A percentile compares a stretch with the other conserved stretches of the same genome.
phyloP scores from a whole-genome alignment of 2,797 vertebrate species.

The Lacerta bilineata region DNA sequence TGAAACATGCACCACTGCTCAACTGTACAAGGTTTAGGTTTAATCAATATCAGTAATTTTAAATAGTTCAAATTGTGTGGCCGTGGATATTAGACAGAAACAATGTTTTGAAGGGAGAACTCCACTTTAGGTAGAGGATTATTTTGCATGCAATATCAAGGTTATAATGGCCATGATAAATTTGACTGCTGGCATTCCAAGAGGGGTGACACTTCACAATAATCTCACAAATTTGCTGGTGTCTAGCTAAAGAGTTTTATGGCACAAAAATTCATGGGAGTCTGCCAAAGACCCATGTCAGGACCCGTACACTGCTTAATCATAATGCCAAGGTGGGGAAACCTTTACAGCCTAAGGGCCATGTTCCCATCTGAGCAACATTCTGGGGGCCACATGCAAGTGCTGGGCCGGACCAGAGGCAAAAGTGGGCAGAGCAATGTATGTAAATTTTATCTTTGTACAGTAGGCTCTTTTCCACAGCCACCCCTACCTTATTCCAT shows the following conservation, averaged over 20 bases:
- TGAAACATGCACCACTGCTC: constrained; percentile 64
- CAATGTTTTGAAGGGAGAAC: constrained; percentile 34
- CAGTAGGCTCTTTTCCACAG: too few relatives aligned
- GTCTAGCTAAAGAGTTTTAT: background rate
- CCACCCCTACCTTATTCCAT: too few relatives aligned
- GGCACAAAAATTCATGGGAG: background rate
- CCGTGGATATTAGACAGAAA: constrained; percentile 51
- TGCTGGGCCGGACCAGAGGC: too few relatives aligned
- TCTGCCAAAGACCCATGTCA: background rate
- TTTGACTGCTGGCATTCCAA: background rate
- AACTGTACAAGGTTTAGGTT: constrained; percentile 68
- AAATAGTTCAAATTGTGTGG: constrained; percentile 59
- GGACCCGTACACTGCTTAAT: background rate
- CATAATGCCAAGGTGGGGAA: too few relatives aligned
- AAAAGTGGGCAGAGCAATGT: too few relatives aligned
- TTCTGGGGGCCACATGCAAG: too few relatives aligned
- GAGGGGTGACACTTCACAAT: too few relatives aligned
- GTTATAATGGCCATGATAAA: background rate
- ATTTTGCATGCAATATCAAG: background rate
- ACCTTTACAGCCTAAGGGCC: too few relatives aligned
- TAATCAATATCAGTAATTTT: constrained; percentile 74
- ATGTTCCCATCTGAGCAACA: too few relatives aligned
- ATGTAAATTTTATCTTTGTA: too few relatives aligned
- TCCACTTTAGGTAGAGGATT: rapidly evolving
- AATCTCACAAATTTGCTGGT: background rate